Conservation (phyloP, 2,113 vertebrate species). For the Aegotheles bennettii region DNA sequence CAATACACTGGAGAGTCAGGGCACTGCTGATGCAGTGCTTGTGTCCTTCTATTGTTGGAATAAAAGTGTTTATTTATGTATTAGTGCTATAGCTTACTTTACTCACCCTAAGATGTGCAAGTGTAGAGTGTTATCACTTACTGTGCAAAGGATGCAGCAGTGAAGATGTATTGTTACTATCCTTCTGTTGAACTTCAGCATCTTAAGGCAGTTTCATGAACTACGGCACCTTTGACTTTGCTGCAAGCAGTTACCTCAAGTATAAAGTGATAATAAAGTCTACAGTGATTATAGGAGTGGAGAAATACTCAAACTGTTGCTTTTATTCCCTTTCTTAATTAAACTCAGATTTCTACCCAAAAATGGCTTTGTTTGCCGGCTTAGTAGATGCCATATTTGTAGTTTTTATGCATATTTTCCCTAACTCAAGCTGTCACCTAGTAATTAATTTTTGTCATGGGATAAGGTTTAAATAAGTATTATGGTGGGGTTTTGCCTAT, state of each 20-base stretch:
- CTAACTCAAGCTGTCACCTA: neutral
- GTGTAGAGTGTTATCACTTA: neutral
- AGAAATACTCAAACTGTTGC: neutral
- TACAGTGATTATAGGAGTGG: neutral
- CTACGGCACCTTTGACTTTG: neutral
- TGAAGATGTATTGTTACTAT: too few species aligned
- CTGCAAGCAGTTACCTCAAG: neutral
- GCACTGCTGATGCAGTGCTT: neutral
- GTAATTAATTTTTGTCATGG: neutral
- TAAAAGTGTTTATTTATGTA: neutral
- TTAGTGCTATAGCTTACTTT: neutral
- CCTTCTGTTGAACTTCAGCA: neutral
- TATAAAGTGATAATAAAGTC: neutral
- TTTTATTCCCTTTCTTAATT: neutral
- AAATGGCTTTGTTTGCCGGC: neutral
- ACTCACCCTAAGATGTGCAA: too few species aligned
- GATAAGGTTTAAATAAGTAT: neutral
- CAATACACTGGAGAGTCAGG: neutral
- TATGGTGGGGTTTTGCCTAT: neutral
- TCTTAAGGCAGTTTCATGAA: neutral
- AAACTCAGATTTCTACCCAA: neutral
- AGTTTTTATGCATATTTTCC: neutral
- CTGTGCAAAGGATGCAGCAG: neutral
- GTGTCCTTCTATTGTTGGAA: neutral
- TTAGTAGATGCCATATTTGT: neutral